Evolutionary conservation across 2,113 vertebrate genomes (phyloP), one percentile per base, ranked within the genome.

Genomic region (Chlorodrepanis virens): DNA sequence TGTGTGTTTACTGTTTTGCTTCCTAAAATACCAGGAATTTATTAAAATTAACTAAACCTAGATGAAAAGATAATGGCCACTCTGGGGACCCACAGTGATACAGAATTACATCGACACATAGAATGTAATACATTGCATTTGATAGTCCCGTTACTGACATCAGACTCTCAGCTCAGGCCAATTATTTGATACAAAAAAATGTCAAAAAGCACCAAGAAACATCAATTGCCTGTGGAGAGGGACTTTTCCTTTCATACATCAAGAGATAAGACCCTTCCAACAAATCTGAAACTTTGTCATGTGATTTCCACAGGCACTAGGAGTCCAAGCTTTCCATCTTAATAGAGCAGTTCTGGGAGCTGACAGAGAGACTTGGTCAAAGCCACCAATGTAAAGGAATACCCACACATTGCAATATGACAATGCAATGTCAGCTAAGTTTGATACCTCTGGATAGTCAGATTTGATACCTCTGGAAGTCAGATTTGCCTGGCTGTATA

Each of bases 11-110:
- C 10, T 45, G n/a, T 40, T 93, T 79, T 80, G 29, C 49, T 90
- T 86, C 74, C 29, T 71, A 90, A 92, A 69, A 65, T 4, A 28
- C 21, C 33, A 56, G 50, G 37, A 78, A 31, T 50, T 90, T 67
- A 82, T 79, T 90, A 90, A 90, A 93, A 82, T 86, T 86, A 85
- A 57, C 65, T 79, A 49, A 91, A 91, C 9, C 24, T 56, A 54
- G 72, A 82, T 94, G 45, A 94, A 89, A 93, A 94, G 47, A 75
- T 78, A 83, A 78, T 56, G 69, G 37, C 19, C 57, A 57, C 82
- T 69, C 75, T 33, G 29, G 75, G 28, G 87, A 82, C n/a, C 12
- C 60, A 39, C 13, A 57, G 45, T 33, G 59, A 81, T 23, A 52
- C 22, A 70, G 45, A 78, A 63, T 65, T 57, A 19, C 18, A 52